Base-by-base conservation (phyloP, 2,113 vertebrate genomes). In the Tilapia sparmanii region DNA sequence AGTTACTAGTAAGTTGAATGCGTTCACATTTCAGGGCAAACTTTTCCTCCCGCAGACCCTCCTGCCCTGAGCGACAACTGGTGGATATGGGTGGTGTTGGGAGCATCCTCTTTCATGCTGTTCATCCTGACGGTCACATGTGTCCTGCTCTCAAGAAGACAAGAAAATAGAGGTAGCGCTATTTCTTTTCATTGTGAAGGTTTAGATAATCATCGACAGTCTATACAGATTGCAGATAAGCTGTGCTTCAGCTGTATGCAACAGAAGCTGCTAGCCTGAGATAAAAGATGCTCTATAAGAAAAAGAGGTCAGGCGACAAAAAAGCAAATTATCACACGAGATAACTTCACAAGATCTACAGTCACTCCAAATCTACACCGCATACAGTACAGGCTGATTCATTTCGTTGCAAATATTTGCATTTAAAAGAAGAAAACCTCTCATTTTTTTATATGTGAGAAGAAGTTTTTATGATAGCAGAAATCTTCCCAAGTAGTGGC, bases 111-210 rank as follows among this genome's bases (percentile, higher is more conserved):
- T 35, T 7, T 91, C n/a, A 6, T 94, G 38, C 19, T 94, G 63
- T 9, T 84, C 1, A 2, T 88, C 66, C 66, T 95, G 42, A 8
- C 84, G 33, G 4, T 92, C 13, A 3, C 61, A 7, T 91, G 57
- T 10, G 6, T 87, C 5, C 5, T 73, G 5, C 15, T 71, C 68
- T 93, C 52, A 68, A 83, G n/a, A 61, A 33, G 38, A 59, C 3
- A 13, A 79, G 68, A 63, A 10, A 80, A 11, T 13, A 90, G 7
- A 94, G 95, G 95, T 96, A 93, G 5, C 0, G 2, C 3, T 55
- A 33, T 71, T 53, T 5, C 9, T 35, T 78, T 83, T 82, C 9
- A 16, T 4, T 45, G 31, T 5, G 3, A 59, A 8, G 6, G 11
- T 24, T 66, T 11, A 35, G 78, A 73, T 80, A 45, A 38, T 16